Evolutionary conservation across 2,113 vertebrate genomes (phyloP), one percentile per base, ranked within the genome.

Genomic region (Heterocephalus glaber): DNA sequence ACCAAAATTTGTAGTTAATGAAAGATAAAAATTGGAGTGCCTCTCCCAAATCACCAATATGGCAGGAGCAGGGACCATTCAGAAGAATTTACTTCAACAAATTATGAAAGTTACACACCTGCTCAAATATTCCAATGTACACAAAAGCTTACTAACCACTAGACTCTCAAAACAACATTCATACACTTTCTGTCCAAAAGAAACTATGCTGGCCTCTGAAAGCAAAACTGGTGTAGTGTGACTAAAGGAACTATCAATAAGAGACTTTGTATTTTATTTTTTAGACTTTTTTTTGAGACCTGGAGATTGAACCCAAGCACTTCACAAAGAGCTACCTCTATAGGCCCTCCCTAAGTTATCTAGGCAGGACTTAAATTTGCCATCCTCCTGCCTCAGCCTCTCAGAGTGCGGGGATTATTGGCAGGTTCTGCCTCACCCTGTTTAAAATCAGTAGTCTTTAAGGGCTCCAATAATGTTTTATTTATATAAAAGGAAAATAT

Each of bases 41-140:
- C 8, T 63, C 17, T 17, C 16, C 2, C 30, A 77, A 89, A 89
- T 26, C 79, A 8, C 14, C 16, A 41, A 77, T n/a, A 49, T 4
- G 12, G 9, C 96, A 89, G 10, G 1, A 26, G 19, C 0, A 41
- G 38, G 2, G 49, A 9, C 16, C 11, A 65, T 13, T 35, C 49
- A 19, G 28, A 95, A 85, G 13, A 93, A 90, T 68, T 89, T 54
- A 56, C 7, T 87, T 95, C 14, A 72, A 56, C 33, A 80, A 85
- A 66, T 38, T 60, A 66, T 68, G 56, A 86, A 80, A 80, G 30
- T 89, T 88, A 52, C 6, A 68, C 44, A 85, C 19, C 60, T 61
- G 22, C 26, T 24, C 7, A 22, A 61, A 26, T 26, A 26, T 61
- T 61, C 22, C 60, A 61, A 8, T 26, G 70, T 17, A 66, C 33